phyloP scores from a whole-genome alignment of 2,797 vertebrate species.

The Chiroxiphia lanceolata region DNA sequence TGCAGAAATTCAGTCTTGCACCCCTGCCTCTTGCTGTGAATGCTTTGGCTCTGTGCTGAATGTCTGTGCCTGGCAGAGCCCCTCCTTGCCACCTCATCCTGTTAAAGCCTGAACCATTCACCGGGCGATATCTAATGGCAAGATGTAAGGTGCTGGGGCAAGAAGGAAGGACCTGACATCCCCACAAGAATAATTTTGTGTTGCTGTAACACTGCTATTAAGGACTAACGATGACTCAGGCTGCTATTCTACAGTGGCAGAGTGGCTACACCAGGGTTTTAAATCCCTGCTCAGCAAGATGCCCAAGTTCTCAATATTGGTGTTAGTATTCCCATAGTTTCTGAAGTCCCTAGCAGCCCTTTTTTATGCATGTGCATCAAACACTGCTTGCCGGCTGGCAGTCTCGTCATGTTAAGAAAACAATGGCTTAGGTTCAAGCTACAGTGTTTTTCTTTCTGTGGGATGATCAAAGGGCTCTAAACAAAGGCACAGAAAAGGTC shows the following conservation, averaged over 20 bases:
- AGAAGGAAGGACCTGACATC: neutral
- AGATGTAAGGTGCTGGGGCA: neutral
- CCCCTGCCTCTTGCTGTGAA: neutral
- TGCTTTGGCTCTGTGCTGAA: neutral
- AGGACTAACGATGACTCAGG: fast-evolving
- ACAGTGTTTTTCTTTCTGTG: constrained; percentile 50
- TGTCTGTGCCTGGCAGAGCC: neutral
- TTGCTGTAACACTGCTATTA: fast-evolving
- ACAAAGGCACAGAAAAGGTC: constrained; percentile 49
- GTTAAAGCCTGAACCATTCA: neutral
- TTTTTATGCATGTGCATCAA: neutral
- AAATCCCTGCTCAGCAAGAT: neutral
- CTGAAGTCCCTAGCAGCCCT: neutral
- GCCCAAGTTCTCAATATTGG: neutral
- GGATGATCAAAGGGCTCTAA: constrained; percentile 55
- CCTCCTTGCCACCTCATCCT: neutral
- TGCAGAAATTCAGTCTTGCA: constrained; percentile 34
- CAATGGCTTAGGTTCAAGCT: constrained; percentile 40
- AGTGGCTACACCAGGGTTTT: neutral
- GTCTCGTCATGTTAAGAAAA: neutral
- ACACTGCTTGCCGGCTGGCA: neutral
- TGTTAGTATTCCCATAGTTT: neutral
- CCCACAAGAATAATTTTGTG: neutral
- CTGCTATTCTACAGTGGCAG: neutral
- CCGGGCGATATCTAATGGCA: neutral